Evolutionary conservation across 2,113 vertebrate genomes (phyloP), one percentile per base, ranked within the genome.

Genomic region (Engraulis encrasicolus): DNA sequence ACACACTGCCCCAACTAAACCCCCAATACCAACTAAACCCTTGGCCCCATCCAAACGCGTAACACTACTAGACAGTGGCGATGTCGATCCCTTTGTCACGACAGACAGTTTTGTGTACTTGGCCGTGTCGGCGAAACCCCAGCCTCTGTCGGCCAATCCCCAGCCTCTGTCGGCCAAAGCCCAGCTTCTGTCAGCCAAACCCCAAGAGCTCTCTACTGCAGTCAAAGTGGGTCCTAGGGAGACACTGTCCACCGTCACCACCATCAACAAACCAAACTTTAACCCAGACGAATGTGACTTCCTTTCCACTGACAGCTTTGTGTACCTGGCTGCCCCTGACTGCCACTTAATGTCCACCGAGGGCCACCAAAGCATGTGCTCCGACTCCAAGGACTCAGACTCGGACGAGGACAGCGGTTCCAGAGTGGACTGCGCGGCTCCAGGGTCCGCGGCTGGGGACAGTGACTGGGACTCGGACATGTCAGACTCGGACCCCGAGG

Each of bases 61-160:
- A 89, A 92, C 86, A 89, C 87, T 61, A 91, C 87, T 94, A 66
- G 92, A 94, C 87, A 93, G 93, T 38, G 88, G 90, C 1, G 93
- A 95, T 84, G 36, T 94, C 38, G 95, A 95, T 89, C 93, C 95
- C 9, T 95, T 95, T 15, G 92, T 94, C 37, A 91, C 94, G 0
- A 94, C 94, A 0, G 95, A 95, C 74, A 95, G 94, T 88, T 95
- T 95, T 83, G 93, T 95, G 81, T 95, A 95, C 87, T 91, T 95
- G 11, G 95, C 95, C 0, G 95, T 95, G 40, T 94, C 95, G 14
- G 91, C 48, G 58, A 84, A 85, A 6, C 86, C 78, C 37, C 88
- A 89, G n/a, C n/a, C n/a, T n/a, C n/a, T n/a, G n/a, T n/a, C n/a
- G n/a, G n/a, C n/a, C n/a, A n/a, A n/a, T n/a, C n/a, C n/a, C n/a